Percentiles rank a stretch among this genome's conserved stretches.
phyloP scores from a whole-genome alignment of 2,113 vertebrate genomes.

The Trinectes maculatus region DNA sequence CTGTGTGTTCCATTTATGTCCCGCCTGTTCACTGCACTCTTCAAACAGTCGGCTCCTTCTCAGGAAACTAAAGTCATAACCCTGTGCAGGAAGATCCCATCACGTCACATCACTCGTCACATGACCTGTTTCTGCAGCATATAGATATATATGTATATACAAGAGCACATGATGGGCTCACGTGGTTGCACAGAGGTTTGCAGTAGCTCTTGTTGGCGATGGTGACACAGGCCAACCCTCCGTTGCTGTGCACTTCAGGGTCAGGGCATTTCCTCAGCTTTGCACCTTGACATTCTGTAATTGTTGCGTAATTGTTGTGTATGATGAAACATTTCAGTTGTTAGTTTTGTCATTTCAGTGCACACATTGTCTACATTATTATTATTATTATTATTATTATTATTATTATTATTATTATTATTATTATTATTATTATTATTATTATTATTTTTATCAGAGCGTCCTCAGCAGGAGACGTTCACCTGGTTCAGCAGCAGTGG shows the following conservation, averaged over 20 bases:
- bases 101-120: neutral
- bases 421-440: no score
- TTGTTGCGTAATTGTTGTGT: no score
- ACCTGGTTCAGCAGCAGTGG: no score
- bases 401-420: no score
- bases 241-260: constrained; percentile 61
- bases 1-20: constrained; percentile 72
- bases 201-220: constrained; percentile 70
- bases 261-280: constrained; percentile 37
- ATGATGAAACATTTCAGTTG: no score
- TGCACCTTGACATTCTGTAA: constrained; percentile 67
- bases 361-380: no score
- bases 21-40: constrained; percentile 60
- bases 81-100: constrained; percentile 60
- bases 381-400: no score
- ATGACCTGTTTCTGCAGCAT: neutral
- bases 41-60: constrained; percentile 78
- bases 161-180: no score
- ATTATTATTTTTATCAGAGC: no score
- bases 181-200: constrained; percentile 86
- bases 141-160: neutral
- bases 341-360: no score
- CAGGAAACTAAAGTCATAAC: constrained; percentile 82
- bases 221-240: constrained; percentile 79
- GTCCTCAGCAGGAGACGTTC: no score